A percentile compares a stretch with the other conserved stretches of the same genome.
Conservation (phyloP, 92 coral and sea anemone species). For the Metridium senile region DNA sequence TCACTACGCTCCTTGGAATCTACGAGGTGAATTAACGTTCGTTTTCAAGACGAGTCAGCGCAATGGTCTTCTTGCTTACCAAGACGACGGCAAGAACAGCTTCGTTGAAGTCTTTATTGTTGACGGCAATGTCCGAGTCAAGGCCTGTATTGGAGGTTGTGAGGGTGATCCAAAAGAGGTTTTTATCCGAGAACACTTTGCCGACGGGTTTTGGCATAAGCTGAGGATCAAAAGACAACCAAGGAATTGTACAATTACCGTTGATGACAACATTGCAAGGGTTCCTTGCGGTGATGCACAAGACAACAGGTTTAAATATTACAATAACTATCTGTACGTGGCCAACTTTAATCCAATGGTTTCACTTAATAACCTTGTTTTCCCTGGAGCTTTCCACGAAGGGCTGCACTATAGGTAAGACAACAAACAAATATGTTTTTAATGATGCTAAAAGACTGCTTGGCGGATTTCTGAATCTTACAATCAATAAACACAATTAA, state of each 20-base stretch:
- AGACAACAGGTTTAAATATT: conserved; percentile 14
- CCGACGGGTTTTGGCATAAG: conserved; percentile 60
- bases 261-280: conserved; percentile 31
- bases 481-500: too few species aligned
- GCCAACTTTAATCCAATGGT: conserved; percentile 49
- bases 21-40: conserved; percentile 43
- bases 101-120: conserved; percentile 41
- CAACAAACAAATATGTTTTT: background rate
- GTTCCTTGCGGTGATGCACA: conserved; percentile 13
- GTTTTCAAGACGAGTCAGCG: conserved; percentile 46
- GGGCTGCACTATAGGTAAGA: conserved; percentile 15
- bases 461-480: background rate
- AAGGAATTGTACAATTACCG: conserved; percentile 32
- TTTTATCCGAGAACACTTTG: conserved; percentile 26
- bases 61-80: conserved; percentile 48
- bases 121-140: conserved; percentile 39
- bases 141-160: conserved; percentile 42
- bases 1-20: conserved; percentile 53
- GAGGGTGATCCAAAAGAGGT: background rate
- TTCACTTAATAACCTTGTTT: conserved; percentile 37
- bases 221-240: conserved; percentile 30
- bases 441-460: background rate
- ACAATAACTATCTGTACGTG: conserved; percentile 51
- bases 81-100: conserved; percentile 46
- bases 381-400: conserved; percentile 46